Conservation (phyloP, 2,113 vertebrate species). For the Plestiodon gilberti region DNA sequence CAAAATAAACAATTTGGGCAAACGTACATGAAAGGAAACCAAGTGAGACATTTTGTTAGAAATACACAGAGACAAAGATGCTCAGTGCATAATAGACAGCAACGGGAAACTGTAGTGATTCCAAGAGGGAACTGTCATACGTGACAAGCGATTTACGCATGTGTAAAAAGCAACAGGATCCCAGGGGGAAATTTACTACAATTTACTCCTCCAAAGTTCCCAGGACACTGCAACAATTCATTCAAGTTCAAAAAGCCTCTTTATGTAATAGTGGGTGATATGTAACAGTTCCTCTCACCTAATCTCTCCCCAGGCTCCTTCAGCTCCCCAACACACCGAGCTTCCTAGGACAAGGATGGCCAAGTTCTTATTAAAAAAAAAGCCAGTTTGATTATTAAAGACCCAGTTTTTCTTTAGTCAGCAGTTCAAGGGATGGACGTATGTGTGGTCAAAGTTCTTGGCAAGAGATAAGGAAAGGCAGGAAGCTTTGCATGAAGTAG, state of each 20-base stretch:
- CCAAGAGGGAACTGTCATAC: not conserved
- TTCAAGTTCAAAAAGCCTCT: not conserved
- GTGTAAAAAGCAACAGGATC: not conserved
- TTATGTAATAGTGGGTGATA: not conserved
- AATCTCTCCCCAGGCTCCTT: not conserved
- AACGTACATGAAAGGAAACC: not conserved
- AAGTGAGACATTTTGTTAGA: not conserved
- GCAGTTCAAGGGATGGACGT: not conserved
- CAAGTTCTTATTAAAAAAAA: too few species aligned
- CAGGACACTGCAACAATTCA: not conserved
- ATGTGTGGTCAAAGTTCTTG: not conserved
- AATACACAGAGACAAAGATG: not conserved
- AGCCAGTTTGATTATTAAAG: not conserved
- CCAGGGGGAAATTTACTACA: not conserved
- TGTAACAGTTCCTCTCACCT: not conserved
- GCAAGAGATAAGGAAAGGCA: not conserved
- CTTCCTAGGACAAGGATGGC: not conserved
- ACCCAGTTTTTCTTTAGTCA: not conserved
- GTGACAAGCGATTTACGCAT: not conserved
- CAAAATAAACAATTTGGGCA: constrained; percentile 6
- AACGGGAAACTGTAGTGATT: not conserved
- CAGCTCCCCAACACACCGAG: not conserved
- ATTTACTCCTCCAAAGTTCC: not conserved
- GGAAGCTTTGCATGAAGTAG: too few species aligned
- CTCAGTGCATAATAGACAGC: not conserved